These are phyloP conservation scores for Seira ritae DNA, from an alignment of 2,888 invertebrate genomes.

Conservation along the genomic window DNA sequence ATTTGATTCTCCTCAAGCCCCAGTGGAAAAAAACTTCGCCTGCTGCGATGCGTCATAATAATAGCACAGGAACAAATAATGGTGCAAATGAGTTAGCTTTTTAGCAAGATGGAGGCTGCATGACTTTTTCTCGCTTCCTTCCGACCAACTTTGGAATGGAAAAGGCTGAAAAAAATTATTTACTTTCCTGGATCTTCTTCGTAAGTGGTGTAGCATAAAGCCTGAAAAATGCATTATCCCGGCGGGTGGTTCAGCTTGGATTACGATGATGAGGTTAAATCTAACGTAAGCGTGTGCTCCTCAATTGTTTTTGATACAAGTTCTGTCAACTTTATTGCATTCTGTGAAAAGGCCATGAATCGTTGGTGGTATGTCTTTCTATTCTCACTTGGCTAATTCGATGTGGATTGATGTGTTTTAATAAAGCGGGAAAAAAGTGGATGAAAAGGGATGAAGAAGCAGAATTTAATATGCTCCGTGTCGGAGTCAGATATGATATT, in stretches of 20 bases:
- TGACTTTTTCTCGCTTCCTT: background rate
- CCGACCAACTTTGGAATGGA: background rate
- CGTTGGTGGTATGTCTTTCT: background rate
- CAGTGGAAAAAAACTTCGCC: background rate
- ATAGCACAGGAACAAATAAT: slow-evolving; percentile 14
- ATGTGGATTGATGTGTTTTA: slow-evolving; percentile 55
- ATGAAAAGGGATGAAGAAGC: too few species aligned
- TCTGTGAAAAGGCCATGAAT: background rate
- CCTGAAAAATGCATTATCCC: slow-evolving; percentile 38
- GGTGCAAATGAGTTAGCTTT: slow-evolving; percentile 11
- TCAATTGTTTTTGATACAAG: background rate
- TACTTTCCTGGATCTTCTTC: background rate
- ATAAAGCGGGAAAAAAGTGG: slow-evolving; percentile 10
- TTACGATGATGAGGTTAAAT: background rate
- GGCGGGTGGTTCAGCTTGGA: slow-evolving; percentile 4
- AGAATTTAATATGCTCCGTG: too few species aligned
- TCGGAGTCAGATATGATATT: too few species aligned
- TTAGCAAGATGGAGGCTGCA: background rate
- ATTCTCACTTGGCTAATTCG: slow-evolving; percentile 41
- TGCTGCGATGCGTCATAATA: slow-evolving; percentile 3
- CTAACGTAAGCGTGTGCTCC: background rate
- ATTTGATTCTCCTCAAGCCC: background rate
- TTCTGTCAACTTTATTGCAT: background rate
- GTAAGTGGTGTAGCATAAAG: background rate
- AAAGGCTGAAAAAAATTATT: background rate